phyloP scores from a whole-genome alignment of 2,888 invertebrate species.

The Spialia ferax region DNA sequence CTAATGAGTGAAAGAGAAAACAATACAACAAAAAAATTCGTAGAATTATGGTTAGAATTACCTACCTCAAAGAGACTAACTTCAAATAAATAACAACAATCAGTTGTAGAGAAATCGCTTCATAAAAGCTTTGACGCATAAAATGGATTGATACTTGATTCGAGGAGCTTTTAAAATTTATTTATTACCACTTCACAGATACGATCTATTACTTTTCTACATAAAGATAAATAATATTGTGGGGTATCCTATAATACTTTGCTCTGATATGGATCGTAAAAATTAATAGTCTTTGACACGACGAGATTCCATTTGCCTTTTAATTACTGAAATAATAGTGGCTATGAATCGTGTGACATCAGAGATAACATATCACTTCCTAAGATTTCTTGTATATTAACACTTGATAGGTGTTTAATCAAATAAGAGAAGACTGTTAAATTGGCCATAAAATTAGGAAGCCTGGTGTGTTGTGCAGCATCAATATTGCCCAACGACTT shows the following conservation, averaged over 20 bases:
- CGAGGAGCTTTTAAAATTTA: slow-evolving; percentile 58
- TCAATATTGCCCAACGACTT: neutral
- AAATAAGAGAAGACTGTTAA: slow-evolving; percentile 1
- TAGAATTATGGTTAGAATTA: too few relatives aligned
- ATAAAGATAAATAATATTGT: slow-evolving; percentile 66
- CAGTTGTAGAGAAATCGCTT: neutral
- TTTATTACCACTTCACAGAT: slow-evolving; percentile 69
- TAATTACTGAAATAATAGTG: slow-evolving; percentile 59
- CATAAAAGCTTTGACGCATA: slow-evolving; percentile 47
- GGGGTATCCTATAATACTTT: slow-evolving; percentile 58
- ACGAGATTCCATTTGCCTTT: slow-evolving; percentile 74
- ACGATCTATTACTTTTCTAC: slow-evolving; percentile 67
- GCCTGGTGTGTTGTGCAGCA: neutral
- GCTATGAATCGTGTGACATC: slow-evolving; percentile 37
- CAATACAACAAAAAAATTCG: too few relatives aligned
- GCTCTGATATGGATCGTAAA: slow-evolving; percentile 72
- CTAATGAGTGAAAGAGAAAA: too few relatives aligned
- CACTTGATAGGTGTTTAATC: slow-evolving; percentile 15
- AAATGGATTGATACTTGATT: slow-evolving; percentile 32
- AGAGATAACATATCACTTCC: slow-evolving; percentile 15
- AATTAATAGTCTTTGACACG: slow-evolving; percentile 75
- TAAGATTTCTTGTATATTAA: slow-evolving; percentile 13
- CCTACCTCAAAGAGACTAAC: neutral
- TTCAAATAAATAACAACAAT: neutral
- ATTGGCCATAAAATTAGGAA: slow-evolving; percentile 8